A percentile compares a stretch with the other conserved stretches of the same genome.
These are phyloP conservation scores for Forbesichthys agassizii DNA, from an alignment of 2,113 vertebrate species.

Conservation along the genomic window DNA sequence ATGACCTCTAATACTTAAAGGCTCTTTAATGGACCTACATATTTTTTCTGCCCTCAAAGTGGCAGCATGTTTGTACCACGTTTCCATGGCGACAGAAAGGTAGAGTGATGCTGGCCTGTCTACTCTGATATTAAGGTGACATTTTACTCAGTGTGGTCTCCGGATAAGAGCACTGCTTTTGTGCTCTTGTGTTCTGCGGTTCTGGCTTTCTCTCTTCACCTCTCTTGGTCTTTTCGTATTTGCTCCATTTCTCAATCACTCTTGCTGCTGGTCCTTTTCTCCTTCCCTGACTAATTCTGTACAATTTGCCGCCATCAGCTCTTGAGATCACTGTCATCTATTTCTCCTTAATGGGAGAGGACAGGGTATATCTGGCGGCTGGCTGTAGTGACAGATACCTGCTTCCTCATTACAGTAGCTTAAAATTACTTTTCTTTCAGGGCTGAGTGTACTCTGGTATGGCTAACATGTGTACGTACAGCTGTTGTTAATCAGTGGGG, in stretches of 20 bases:
- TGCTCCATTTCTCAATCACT: neutral
- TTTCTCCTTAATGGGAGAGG: conserved; percentile 7
- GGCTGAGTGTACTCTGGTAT: too few relatives aligned
- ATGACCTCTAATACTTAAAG: conserved; percentile 19
- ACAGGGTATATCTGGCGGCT: conserved; percentile 34
- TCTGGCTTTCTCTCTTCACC: conserved; percentile 29
- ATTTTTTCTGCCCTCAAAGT: conserved; percentile 29
- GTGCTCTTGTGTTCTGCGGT: conserved; percentile 17
- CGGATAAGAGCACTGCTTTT: conserved; percentile 45
- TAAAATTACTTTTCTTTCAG: too few relatives aligned
- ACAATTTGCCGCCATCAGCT: conserved; percentile 21
- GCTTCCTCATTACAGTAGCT: too few relatives aligned
- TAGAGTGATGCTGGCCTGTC: conserved; percentile 40
- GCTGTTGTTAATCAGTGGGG: too few relatives aligned
- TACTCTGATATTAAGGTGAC: conserved; percentile 62
- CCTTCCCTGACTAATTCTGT: neutral
- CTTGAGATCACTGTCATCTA: conserved; percentile 15
- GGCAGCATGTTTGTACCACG: conserved; percentile 33
- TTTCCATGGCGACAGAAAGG: conserved; percentile 26
- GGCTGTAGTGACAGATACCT: neutral
- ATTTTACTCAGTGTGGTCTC: conserved; percentile 53
- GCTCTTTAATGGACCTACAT: conserved; percentile 24
- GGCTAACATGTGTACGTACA: too few relatives aligned
- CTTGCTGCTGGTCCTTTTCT: conserved; percentile 8
- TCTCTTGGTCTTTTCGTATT: conserved; percentile 6